Percentiles rank a stretch among this genome's conserved stretches.
Evolutionary conservation across 1,140 invertebrate genomes (phyloP).

Genomic region (Magallana angulata): DNA sequence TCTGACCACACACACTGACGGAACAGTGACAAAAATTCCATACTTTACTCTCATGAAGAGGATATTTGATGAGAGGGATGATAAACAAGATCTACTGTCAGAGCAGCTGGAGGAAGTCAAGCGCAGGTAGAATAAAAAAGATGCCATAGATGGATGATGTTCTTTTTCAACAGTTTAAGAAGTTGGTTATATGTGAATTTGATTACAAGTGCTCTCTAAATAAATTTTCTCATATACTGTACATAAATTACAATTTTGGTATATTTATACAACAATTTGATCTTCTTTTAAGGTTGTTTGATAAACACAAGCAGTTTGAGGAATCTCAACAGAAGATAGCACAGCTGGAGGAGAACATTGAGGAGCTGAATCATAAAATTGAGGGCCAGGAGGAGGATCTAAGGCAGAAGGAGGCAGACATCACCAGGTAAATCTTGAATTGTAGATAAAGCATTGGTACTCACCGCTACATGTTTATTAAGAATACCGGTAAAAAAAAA

Average conservation of each 20-base stretch:
- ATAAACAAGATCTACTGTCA: constrained; percentile 69
- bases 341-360: constrained; percentile 65
- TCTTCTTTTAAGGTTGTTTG: constrained; percentile 68
- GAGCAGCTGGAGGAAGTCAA: constrained; percentile 76
- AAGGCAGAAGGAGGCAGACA: constrained; percentile 67
- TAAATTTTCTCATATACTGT: no score
- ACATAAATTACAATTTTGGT: no score
- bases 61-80: constrained; percentile 63
- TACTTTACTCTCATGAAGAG: constrained; percentile 74
- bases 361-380: constrained; percentile 64
- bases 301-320: constrained; percentile 75
- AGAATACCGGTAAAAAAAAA: no score
- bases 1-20: constrained; percentile 66
- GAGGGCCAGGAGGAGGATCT: constrained; percentile 63
- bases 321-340: constrained; percentile 64
- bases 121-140: constrained; percentile 65
- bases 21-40: constrained; percentile 68
- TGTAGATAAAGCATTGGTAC: no score
- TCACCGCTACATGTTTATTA: no score
- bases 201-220: no score
- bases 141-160: neutral
- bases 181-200: neutral
- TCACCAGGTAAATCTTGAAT: constrained; percentile 57
- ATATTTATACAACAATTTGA: no score
- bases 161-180: constrained; percentile 27